Base-by-base conservation (phyloP, 2,888 invertebrate species). In the Cantharis lateralis region DNA sequence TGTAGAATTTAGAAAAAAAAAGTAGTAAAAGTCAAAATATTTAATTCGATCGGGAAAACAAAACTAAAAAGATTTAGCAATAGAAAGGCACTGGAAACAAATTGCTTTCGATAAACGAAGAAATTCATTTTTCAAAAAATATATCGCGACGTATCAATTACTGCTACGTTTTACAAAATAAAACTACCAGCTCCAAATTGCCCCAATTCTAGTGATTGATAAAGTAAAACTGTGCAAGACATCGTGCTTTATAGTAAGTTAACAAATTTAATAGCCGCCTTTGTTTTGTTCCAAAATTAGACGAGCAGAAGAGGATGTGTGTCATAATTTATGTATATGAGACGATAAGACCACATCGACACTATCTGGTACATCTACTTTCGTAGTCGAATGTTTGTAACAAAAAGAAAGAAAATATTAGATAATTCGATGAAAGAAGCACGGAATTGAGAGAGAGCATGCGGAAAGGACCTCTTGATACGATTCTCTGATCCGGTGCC, bases 371-470 rank as follows among this genome's bases (percentile, higher is more conserved):
- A 72, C 66, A 61, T 72, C 26, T 66, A 15, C 18, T 20, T 18
- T 20, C 7, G n/a, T 63, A 63, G 28, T 72, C 63, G 73, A 68
- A 76, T 71, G 72, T 74, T 32, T 76, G 75, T 74, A 78, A 81
- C 78, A 79, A 80, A 79, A 79, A 78, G 78, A 79, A 68, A 72
- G 79, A 74, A 79, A 77, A 79, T 78, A 78, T 62, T 69, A 78
- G 80, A 80, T 81, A 77, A 80, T 80, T 77, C 74, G 75, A 28
- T 32, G 71, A 79, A 80, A 78, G 78, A 79, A 77, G 78, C 75
- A 72, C 76, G 72, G 72, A 79, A 78, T 79, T 78, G 80, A 79
- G 78, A 79, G 79, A 79, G 81, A 81, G 81, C 80, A 81, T 80
- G 81, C 81, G 81, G 81, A 80, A 80, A 78, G 76, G 79, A 78